Evolutionary conservation across 2,888 invertebrate genomes (phyloP).

Genomic region (Cryptocephalus moraei): DNA sequence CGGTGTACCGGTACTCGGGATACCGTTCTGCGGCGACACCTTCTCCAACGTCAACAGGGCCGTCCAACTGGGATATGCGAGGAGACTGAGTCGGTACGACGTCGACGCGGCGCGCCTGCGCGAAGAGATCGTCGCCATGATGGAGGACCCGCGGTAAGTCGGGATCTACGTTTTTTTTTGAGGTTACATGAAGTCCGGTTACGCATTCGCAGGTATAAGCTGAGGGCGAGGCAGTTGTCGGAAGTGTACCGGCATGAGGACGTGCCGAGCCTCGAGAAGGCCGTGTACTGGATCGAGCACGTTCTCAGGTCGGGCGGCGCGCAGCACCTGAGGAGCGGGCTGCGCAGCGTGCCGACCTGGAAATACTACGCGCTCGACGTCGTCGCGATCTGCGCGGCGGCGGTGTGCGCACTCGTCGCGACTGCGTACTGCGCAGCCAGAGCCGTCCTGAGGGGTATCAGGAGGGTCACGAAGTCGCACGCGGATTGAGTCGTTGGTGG

Average conservation of each 20-base stretch:
- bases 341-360: not conserved
- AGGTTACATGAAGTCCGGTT: no score
- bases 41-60: not conserved
- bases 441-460: no score
- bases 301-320: not conserved
- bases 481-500: no score
- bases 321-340: not conserved
- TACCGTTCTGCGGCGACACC: constrained; percentile 2
- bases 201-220: not conserved
- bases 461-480: no score
- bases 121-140: no score
- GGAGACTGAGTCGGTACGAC: not conserved
- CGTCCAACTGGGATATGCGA: not conserved
- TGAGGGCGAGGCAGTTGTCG: not conserved
- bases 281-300: not conserved
- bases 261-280: not conserved
- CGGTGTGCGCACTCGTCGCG: no score
- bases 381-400: no score
- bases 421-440: no score
- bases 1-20: constrained; percentile 2
- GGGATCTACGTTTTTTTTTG: no score
- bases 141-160: no score
- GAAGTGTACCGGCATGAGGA: not conserved
- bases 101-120: not conserved
- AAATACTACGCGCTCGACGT: not conserved